Base-by-base conservation (phyloP, 2,797 vertebrate species). In the Sparidentex hasta region DNA sequence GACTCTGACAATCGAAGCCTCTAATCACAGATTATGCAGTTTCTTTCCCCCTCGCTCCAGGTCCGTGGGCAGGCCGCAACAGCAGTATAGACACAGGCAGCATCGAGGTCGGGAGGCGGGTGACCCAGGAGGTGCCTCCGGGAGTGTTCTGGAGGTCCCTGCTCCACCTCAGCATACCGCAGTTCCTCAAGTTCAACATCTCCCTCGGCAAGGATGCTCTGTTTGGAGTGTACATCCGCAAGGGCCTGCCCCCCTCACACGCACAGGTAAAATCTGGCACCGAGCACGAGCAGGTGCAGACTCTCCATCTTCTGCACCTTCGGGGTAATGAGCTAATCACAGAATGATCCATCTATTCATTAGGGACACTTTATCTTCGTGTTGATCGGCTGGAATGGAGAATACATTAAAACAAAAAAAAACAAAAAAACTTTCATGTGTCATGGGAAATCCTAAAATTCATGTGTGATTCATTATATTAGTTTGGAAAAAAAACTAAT, bases 151-250 rank as follows among this genome's bases (percentile, higher is more conserved):
- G 98, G 98, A 97, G 98, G 91, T 97, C 97, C 57, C 97, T 99
- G 83, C 96, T 99, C 75, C 97, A 97, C 90, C 97, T 99, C 85
- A 96, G 98, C 94, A 97, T 98, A 82, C 98, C 98, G 9, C 98
- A 99, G 88, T 99, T 99, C 91, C 96, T 99, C 76, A 99, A 99
- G 90, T 99, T 99, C 95, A 99, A 99, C 96, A 98, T 99, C 91
- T 99, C 98, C 51, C 97, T 99, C 86, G 97, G 98, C 92, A 98
- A 97, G 92, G 98, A 98, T 47, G 98, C 98, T 33, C 84, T 99
- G 86, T 98, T 99, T 11, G 98, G 98, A 74, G 98, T 99, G 16
- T 99, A 99, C 73, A 98, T 98, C 50, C 96, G 98, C 83, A 99
- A 99, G 92, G 98, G 98, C 55, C 96, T 99, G 83, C 97, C 98